These are phyloP conservation scores for Lagocephalus sceleratus DNA, from an alignment of 2,797 vertebrate genomes.

Conservation along the genomic window DNA sequence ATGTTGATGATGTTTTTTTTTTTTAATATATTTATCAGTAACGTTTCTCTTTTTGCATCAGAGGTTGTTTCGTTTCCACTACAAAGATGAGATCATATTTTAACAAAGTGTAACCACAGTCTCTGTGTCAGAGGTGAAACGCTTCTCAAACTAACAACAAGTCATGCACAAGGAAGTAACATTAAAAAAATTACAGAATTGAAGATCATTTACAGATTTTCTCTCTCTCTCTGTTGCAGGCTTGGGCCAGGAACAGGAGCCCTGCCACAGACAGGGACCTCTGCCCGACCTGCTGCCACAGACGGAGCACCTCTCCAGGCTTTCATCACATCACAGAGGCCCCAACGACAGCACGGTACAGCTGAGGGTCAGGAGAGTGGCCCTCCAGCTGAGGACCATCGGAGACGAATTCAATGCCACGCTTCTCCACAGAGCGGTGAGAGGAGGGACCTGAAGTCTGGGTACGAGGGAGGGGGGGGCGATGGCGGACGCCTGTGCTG, in stretches of 20 bases:
- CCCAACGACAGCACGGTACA: slow-evolving; percentile 26
- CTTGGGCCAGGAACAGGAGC: slow-evolving; percentile 26
- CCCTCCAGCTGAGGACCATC: slow-evolving; percentile 66
- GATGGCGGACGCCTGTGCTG: no score
- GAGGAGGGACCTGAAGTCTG: slow-evolving; percentile 1
- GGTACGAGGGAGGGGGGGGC: no score
- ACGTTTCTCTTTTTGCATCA: no score
- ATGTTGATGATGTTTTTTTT: no score
- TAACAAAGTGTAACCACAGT: no score
- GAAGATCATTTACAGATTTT: background rate
- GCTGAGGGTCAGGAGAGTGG: slow-evolving; percentile 56
- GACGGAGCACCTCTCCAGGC: slow-evolving; percentile 42
- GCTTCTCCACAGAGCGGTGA: slow-evolving; percentile 68
- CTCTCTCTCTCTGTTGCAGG: slow-evolving; percentile 23
- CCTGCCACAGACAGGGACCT: slow-evolving; percentile 32
- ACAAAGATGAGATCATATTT: no score
- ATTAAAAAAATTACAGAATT: background rate
- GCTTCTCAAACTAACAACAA: background rate
- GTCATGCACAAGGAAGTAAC: background rate
- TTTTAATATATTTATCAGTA: no score
- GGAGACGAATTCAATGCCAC: slow-evolving; percentile 70
- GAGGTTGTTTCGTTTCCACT: no score
- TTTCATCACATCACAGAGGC: slow-evolving; percentile 18
- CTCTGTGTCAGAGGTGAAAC: background rate
- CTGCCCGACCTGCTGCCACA: slow-evolving; percentile 59